Base-by-base conservation (phyloP, 1,140 invertebrate species). In the Camponotus pennsylvanicus region DNA sequence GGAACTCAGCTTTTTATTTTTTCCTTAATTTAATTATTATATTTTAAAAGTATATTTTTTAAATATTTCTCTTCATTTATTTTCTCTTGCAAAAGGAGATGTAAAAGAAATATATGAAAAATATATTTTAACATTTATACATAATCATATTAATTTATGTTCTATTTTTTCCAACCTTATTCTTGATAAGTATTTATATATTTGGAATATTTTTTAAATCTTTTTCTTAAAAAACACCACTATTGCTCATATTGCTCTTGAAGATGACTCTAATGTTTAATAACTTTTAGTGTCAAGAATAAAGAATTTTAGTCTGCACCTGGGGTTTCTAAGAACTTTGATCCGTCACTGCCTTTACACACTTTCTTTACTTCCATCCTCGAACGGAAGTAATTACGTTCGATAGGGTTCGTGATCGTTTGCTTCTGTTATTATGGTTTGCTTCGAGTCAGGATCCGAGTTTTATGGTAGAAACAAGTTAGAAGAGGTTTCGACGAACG, bases 371-470 rank as follows among this genome's bases (percentile, higher is more conserved):
- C 34, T 79, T 70, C 27, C 49, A 21, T 57, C 69, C n/a, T 70
- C 49, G 57, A 80, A 70, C 64, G 37, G 78, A 70, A 70, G 37
- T 42, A 70, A 80, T 80, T 57, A 80, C 49, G 34, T 21, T 34
- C 34, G 64, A 18, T 55, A 34, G 49, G 40, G 21, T 42, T 79
- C 34, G 63, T 69, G 63, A 69, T 64, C 34, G 45, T 40, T 69
- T 63, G 45, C 45, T n/a, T 67, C 63, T 79, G 34, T 69, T 79
- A 69, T 79, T 79, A 15, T 64, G 32, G 34, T 73, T 83, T 49
- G 69, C 55, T 55, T 61, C 55, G 79, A 73, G 73, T 83, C 52
- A 13, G 21, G 21, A 55, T 49, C 40, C 34, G 78, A 21, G 27
- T 66, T 70, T 61, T 45, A 42, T 21, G 18, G 57, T 4, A 6